Evolutionary conservation across 2,888 invertebrate species (phyloP), one percentile per base, ranked within the genome.

Genomic region (Neria commutata): DNA sequence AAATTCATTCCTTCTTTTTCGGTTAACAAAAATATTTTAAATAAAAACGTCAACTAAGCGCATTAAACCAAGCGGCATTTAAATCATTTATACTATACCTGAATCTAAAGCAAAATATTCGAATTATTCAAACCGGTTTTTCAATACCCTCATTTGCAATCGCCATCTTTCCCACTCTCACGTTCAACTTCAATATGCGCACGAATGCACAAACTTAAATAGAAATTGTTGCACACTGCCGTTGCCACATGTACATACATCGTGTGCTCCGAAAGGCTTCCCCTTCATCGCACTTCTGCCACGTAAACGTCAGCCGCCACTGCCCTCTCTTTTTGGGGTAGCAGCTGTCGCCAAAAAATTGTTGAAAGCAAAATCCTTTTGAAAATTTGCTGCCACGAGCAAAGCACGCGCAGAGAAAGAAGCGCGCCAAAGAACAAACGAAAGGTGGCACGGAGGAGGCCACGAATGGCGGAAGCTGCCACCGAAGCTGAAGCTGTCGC

Each of bases 201-300:
- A 37, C 37, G 37, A 37, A 5, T 37, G 37, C 37, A 37, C 37
- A 37, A 37, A 37, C n/a, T 37, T 37, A 37, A 37, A 37, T 37
- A 37, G 37, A 37, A 37, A 37, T 37, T 37, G 37, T 10, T n/a
- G n/a, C 10, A n/a, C 6, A 37, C 11, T 11, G 6, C 29, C 29
- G 29, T 8, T 5, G 29, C 6, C 29, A 29, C 5, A 5, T 8
- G 29, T 29, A 29, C 29, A 8, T 11, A 11, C 11, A 29, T 29
- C 11, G 5, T 5, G 29, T 29, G 29, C 29, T 8, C 11, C 11
- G 29, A 29, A 29, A 29, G n/a, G n/a, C n/a, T n/a, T n/a, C n/a
- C n/a, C n/a, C n/a, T n/a, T n/a, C n/a, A n/a, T n/a, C n/a, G n/a
- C n/a, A n/a, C n/a, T n/a, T n/a, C n/a, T n/a, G n/a, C n/a, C n/a